Conservation (phyloP, 1,140 invertebrate genomes). For the Drosophila virilis region DNA sequence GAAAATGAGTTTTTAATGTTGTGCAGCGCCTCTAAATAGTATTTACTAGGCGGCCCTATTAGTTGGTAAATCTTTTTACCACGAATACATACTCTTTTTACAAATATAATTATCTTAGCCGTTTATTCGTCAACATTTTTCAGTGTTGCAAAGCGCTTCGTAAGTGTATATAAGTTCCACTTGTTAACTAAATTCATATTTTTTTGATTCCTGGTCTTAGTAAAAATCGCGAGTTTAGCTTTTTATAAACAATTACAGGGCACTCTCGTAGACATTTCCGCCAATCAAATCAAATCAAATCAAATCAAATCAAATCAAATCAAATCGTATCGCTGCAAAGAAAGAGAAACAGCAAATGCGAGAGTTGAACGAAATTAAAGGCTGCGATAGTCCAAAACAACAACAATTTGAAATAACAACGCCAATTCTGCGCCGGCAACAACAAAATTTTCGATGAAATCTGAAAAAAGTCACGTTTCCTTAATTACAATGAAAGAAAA, state of each 20-base stretch:
- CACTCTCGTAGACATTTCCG: constrained; percentile 59
- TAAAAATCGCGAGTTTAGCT: constrained; percentile 8
- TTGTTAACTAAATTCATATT: not conserved
- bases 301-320: constrained; percentile 72
- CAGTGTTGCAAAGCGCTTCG: not conserved
- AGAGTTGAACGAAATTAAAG: constrained; percentile 66
- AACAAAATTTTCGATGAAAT: constrained; percentile 69
- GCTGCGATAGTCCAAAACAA: constrained; percentile 28
- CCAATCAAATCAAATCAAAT: constrained; percentile 74
- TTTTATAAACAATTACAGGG: constrained; percentile 23
- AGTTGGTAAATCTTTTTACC: too few species aligned
- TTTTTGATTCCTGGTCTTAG: constrained; percentile 17
- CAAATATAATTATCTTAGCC: too few species aligned
- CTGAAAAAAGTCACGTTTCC: constrained; percentile 82
- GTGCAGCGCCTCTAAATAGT: not conserved
- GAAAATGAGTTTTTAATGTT: not conserved
- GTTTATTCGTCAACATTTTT: not conserved
- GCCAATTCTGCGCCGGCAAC: constrained; percentile 62
- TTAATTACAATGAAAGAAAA: constrained; percentile 80
- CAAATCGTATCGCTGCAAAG: constrained; percentile 54
- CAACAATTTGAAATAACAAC: constrained; percentile 68
- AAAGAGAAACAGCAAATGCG: constrained; percentile 51
- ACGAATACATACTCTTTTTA: too few species aligned
- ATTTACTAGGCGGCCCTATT: too few species aligned
- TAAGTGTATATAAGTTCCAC: constrained; percentile 13